Percentiles rank a stretch among this genome's conserved stretches.
Conservation (phyloP, 2,888 invertebrate species). For the Lottia gigantea region DNA sequence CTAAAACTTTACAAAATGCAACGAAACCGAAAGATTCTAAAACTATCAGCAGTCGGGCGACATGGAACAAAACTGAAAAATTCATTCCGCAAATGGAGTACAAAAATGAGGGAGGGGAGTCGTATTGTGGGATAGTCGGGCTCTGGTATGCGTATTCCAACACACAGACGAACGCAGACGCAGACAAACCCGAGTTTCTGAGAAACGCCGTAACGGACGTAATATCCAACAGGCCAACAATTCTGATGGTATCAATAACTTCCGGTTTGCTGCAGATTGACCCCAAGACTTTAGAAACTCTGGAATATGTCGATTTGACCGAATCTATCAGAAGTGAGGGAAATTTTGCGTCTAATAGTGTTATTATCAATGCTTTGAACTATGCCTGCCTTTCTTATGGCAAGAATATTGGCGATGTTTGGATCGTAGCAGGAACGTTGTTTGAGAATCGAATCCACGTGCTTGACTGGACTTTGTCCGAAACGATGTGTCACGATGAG, state of each 20-base stretch:
- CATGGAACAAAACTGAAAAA: conserved; percentile 10
- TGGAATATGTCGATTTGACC: conserved; percentile 44
- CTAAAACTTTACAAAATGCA: neutral
- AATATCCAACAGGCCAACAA: conserved; percentile 42
- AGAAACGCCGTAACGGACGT: conserved; percentile 41
- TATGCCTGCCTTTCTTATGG: conserved; percentile 4
- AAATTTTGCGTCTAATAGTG: neutral
- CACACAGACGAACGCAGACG: neutral
- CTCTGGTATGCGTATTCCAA: conserved; percentile 10
- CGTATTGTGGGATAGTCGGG: neutral
- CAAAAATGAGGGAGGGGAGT: neutral
- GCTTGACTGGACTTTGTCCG: conserved; percentile 21
- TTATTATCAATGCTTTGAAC: neutral
- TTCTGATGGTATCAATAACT: conserved; percentile 54
- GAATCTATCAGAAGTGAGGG: conserved; percentile 22
- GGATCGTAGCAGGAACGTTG: conserved; percentile 27
- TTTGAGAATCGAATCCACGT: conserved; percentile 29
- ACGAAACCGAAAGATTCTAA: conserved; percentile 11
- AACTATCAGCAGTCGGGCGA: conserved; percentile 15
- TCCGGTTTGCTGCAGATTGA: conserved; percentile 54
- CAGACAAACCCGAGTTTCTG: conserved; percentile 8
- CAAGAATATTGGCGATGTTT: conserved; percentile 10
- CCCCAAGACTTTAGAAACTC: conserved; percentile 52
- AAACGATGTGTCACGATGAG: neutral
- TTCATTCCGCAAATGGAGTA: neutral